Evolutionary conservation across 2,797 vertebrate genomes (phyloP), one percentile per base, ranked within the genome.

Genomic region (Ispidina lecontei): DNA sequence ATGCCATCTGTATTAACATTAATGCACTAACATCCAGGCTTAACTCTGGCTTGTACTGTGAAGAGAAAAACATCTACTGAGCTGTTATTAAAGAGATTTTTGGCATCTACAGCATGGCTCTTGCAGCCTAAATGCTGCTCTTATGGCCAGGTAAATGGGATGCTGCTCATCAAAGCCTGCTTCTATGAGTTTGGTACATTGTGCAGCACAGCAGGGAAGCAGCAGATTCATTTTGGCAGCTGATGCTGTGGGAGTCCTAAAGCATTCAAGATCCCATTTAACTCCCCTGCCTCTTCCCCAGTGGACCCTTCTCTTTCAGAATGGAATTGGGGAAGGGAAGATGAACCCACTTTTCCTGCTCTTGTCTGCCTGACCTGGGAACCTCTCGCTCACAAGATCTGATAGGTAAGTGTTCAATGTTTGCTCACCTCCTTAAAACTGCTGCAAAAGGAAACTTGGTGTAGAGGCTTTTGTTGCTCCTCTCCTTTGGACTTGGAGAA

Each of bases 381-480:
- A 15, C 55, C 6, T 10, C 3, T 3, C 1, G 19, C 10, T 62
- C 2, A 0, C 26, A 10, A 60, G 29, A 28, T 13, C 22, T 22
- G n/a, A 28, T 10, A 22, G 10, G 8, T 29, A 25, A 4, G 7
- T 51, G 25, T 33, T 76, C 12, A 6, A 21, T 17, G n/a, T 60
- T 59, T 47, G 51, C 71, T 65, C 25, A 62, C 26, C 17, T 28
- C 6, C 28, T 75, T n/a, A 28, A 89, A 87, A 63, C 33, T 14
- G 25, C 6, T 4, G 3, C 33, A 65, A 54, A 64, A 54, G 17
- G 28, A 68, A 81, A 47, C 7, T 26, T 10, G 3, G 6, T 29
- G 81, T 59, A 56, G 62, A 26, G 15, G 8, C 21, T 5, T 28
- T 20, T 43, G 43, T 44, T 44, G 43, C 43, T 44, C 43, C 43